Base-by-base conservation (phyloP, 2,113 vertebrate species). In the Paracanthobrama guichenoti region DNA sequence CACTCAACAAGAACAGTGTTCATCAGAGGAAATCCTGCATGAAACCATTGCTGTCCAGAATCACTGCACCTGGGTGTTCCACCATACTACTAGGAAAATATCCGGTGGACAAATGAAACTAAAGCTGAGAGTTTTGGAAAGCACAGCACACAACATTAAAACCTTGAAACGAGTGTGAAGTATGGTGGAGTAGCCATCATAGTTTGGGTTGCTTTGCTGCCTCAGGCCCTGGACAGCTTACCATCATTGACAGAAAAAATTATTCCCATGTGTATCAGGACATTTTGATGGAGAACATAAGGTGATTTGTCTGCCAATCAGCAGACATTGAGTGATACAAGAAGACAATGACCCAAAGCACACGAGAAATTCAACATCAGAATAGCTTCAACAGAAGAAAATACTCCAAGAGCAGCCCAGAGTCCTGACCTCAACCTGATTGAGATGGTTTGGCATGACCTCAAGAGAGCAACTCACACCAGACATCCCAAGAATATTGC, bases 371-470 rank as follows among this genome's bases (percentile, higher is more conserved):
- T 69, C 66, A 69, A 42, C 67, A 71, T 22, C 66, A 69, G 66
- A 18, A 75, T 1, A 50, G 24, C n/a, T 75, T 75, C 26, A 75
- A 20, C 73, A 31, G 48, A 75, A 31, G 16, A 75, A 31, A 75
- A 28, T 20, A 5, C 3, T 75, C 16, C 14, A 53, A 16, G 16
- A 75, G 73, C 13, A 75, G 69, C 42, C n/a, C 42, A 46, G 39
- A 46, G 48, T 75, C 46, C 48, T 75, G 48, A 31, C 73, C 73
- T 75, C 73, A 75, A 31, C 71, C 71, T 73, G 71, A 73, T 44
- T 73, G 71, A 73, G 71, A 73, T 26, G 73, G 73, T 76, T 59
- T 78, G 55, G 75, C 22, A 13, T 60, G 55, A 78, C 50, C 75
- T 59, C 44, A 75, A 46, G 31, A 78, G 53, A 78, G 39, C 28